A percentile compares a stretch with the other conserved stretches of the same genome.
phyloP scores from a whole-genome alignment of 2,113 vertebrate genomes.

The Chauna torquata region DNA sequence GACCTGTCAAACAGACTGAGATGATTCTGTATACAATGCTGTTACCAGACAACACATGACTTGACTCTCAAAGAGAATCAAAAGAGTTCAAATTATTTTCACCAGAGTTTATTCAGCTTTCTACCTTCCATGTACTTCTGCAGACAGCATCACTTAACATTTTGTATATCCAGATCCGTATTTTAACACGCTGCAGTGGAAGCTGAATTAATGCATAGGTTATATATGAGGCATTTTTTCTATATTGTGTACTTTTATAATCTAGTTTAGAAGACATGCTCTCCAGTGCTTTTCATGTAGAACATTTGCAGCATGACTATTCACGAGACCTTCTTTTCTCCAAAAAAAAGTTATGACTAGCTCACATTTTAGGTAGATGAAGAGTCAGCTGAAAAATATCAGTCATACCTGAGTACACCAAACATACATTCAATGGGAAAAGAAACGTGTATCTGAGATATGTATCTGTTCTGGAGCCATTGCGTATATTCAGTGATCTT shows the following conservation, averaged over 20 bases:
- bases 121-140: background rate
- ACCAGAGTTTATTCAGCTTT: background rate
- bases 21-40: background rate
- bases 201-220: background rate
- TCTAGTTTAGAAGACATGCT: background rate
- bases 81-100: background rate
- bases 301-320: background rate
- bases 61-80: background rate
- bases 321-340: background rate
- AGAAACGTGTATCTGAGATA: background rate
- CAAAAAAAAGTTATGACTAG: background rate
- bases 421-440: background rate
- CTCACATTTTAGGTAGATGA: background rate
- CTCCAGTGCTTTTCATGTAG: background rate
- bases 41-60: fast-evolving
- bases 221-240: background rate
- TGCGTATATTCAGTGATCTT: background rate
- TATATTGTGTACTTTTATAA: background rate
- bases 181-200: background rate
- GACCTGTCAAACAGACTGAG: background rate
- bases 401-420: background rate
- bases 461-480: background rate
- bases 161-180: background rate
- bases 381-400: background rate
- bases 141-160: background rate